Conservation (phyloP, 2,113 vertebrate species). For the Gadus macrocephalus region DNA sequence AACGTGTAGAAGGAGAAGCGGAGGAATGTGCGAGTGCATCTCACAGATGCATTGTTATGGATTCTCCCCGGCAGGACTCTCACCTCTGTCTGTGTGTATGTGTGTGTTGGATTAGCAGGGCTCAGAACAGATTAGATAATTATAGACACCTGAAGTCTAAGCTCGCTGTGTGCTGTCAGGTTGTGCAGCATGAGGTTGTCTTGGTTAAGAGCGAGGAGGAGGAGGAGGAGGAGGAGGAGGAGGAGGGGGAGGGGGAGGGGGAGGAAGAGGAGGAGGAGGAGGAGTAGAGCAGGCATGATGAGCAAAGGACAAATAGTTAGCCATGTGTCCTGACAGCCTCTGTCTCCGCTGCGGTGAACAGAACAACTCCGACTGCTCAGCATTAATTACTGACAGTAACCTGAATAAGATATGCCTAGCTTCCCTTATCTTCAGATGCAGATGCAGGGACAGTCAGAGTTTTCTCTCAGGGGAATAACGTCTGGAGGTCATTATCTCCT, state of each 20-base stretch:
- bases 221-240: constrained; percentile 6
- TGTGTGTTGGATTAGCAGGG: constrained; percentile 68
- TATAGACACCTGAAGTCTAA: constrained; percentile 73
- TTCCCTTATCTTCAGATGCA: background rate
- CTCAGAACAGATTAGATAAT: constrained; percentile 77
- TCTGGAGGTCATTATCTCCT: background rate
- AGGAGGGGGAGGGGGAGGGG: constrained; percentile 18
- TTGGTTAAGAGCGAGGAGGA: constrained; percentile 27
- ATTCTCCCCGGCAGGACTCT: too few relatives aligned
- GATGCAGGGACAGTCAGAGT: background rate
- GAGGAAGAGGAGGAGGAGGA: constrained; percentile 4
- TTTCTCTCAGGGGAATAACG: background rate
- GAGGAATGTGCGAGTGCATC: too few relatives aligned
- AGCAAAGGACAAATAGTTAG: constrained; percentile 40
- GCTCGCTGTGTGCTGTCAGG: constrained; percentile 65
- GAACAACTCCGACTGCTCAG: background rate
- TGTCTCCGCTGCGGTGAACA: background rate
- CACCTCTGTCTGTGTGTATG: constrained; percentile 24
- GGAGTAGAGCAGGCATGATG: background rate
- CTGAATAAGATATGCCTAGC: background rate
- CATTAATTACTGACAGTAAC: constrained; percentile 16
- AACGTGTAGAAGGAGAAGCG: too few relatives aligned
- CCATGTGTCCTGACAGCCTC: constrained; percentile 49
- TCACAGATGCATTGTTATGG: too few relatives aligned
- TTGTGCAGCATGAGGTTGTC: constrained; percentile 63